Conservation (phyloP, 2,797 vertebrate genomes). For the Esox lucius region DNA sequence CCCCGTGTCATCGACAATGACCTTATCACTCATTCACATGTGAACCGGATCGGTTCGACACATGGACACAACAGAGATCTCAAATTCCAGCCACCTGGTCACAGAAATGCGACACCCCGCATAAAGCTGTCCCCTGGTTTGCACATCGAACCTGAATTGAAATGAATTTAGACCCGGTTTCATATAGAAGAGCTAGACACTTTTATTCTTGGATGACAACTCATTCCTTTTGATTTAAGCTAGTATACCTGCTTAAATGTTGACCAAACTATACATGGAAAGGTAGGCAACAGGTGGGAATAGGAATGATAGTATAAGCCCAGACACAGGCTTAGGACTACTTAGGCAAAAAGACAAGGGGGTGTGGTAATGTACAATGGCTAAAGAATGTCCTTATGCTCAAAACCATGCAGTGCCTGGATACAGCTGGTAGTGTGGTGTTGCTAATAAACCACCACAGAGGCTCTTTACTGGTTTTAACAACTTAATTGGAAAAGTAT, state of each 20-base stretch:
- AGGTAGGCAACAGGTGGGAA: constrained; percentile 19
- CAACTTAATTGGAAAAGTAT: too few relatives aligned
- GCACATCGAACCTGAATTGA: constrained; percentile 32
- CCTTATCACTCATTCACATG: constrained; percentile 61
- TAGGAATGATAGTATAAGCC: background rate
- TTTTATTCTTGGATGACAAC: constrained; percentile 15
- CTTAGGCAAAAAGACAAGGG: too few relatives aligned
- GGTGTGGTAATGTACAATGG: too few relatives aligned
- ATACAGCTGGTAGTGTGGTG: too few relatives aligned
- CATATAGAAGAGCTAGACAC: background rate
- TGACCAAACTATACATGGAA: background rate
- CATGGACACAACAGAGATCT: constrained; percentile 53
- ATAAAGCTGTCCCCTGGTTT: constrained; percentile 58
- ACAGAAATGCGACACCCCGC: constrained; percentile 68
- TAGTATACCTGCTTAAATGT: background rate
- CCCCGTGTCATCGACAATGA: constrained; percentile 47
- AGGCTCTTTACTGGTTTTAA: too few relatives aligned
- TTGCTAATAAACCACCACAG: too few relatives aligned
- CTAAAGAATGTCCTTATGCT: too few relatives aligned
- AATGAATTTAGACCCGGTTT: constrained; percentile 15
- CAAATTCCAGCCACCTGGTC: constrained; percentile 70
- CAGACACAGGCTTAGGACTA: background rate
- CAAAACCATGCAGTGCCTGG: too few relatives aligned
- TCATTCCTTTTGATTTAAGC: background rate
- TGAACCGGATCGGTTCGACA: constrained; percentile 46